Conservation (phyloP, 2,888 invertebrate genomes). For the Drosophila kambysellisi region DNA sequence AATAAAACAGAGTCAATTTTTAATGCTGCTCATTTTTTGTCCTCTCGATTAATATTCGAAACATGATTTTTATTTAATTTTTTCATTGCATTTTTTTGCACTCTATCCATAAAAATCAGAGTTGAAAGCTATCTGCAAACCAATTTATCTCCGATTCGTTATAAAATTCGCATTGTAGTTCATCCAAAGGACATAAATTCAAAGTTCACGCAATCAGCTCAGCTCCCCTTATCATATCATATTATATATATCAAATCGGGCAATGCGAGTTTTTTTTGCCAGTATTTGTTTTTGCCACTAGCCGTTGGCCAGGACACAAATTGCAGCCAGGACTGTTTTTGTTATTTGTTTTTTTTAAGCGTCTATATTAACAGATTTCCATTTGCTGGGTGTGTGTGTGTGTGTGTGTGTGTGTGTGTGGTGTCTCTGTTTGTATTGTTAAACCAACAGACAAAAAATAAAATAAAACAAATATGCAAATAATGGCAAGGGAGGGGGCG, state of each 20-base stretch:
- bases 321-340: constrained; percentile 26
- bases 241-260: constrained; percentile 22
- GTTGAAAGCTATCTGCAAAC: not conserved
- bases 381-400: constrained; percentile 14
- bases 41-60: not conserved
- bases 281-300: constrained; percentile 21
- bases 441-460: constrained; percentile 35
- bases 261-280: constrained; percentile 22
- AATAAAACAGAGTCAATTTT: not conserved
- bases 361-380: constrained; percentile 57
- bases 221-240: constrained; percentile 22
- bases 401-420: constrained; percentile 1
- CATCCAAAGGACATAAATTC: constrained; percentile 24
- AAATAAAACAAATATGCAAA: constrained; percentile 35
- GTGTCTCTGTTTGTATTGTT: constrained; percentile 37
- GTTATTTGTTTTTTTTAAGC: constrained; percentile 23
- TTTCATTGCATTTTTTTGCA: not conserved
- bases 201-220: constrained; percentile 14
- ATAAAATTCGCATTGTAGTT: constrained; percentile 1
- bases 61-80: not conserved
- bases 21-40: not conserved
- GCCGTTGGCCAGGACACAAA: constrained; percentile 51
- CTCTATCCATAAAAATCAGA: not conserved
- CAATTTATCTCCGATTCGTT: constrained; percentile 5
- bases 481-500: constrained; percentile 4